Conservation (phyloP, 1,140 invertebrate species). For the Idris sp. region DNA sequence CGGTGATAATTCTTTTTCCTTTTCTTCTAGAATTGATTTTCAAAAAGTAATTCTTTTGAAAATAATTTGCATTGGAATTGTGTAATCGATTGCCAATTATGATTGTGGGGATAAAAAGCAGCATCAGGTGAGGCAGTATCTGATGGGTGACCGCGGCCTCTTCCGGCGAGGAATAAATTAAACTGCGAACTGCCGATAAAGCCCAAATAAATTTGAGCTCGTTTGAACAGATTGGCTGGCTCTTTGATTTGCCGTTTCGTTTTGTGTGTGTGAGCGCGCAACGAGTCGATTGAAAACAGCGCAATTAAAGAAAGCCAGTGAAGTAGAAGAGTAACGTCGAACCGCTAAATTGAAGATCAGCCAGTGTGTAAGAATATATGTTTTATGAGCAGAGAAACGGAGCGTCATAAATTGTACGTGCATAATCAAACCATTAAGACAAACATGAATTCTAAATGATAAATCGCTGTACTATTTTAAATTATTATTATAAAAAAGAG, state of each 20-base stretch:
- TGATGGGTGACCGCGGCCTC: slow-evolving; percentile 14
- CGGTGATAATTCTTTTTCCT: too few species aligned
- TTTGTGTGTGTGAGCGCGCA: slow-evolving; percentile 30
- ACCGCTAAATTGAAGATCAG: slow-evolving; percentile 58
- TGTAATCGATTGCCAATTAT: slow-evolving; percentile 32
- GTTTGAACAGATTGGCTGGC: slow-evolving; percentile 56
- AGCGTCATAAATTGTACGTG: slow-evolving; percentile 46
- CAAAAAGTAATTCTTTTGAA: too few species aligned
- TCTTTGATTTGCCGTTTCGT: slow-evolving; percentile 59
- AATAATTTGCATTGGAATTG: slow-evolving; percentile 41
- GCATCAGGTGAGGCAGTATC: slow-evolving; percentile 8
- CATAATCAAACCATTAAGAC: slow-evolving; percentile 40
- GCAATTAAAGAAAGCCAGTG: slow-evolving; percentile 61
- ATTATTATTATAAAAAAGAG: too few species aligned
- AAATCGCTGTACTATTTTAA: too few species aligned
- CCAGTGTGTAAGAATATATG: slow-evolving; percentile 33
- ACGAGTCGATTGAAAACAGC: slow-evolving; percentile 51
- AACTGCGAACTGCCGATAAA: slow-evolving; percentile 41
- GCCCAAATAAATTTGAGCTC: slow-evolving; percentile 49
- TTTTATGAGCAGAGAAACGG: slow-evolving; percentile 18
- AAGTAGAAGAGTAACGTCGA: slow-evolving; percentile 56
- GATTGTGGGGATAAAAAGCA: slow-evolving; percentile 18
- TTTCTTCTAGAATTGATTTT: too few species aligned
- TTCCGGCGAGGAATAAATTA: slow-evolving; percentile 50
- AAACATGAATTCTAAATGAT: slow-evolving; percentile 37